Base-by-base conservation (phyloP, 2,797 vertebrate genomes). In the Falco rusticolus region DNA sequence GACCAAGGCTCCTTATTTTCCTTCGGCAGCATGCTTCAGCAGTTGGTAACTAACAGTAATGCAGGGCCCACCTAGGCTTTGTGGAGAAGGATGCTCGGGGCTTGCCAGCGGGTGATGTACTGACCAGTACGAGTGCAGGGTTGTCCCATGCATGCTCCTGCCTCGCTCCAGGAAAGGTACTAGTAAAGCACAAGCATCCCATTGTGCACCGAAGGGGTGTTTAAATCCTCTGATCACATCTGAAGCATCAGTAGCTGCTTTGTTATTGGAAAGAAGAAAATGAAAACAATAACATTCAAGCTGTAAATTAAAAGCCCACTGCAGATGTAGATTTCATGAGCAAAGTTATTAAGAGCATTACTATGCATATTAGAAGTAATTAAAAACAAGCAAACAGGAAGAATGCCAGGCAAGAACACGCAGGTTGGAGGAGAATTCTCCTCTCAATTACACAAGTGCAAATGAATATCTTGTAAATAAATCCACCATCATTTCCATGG, bases 251-350 rank as follows among this genome's bases (percentile, higher is more conserved):
- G 48, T 37, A 90, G 66, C 65, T 90, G 65, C 71, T 91, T 91
- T 91, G 81, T 65, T 85, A 72, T 37, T 83, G 57, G 65, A 87
- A 93, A 92, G 75, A 75, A 76, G 71, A 82, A 89, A 89, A 90
- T n/a, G 12, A 69, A 76, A 90, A 71, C 68, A 94, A 50, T 74
- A 54, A 37, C 39, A 72, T 72, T 75, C 28, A 41, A 83, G 61
- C 64, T 69, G 29, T 89, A 96, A 94, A 94, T 96, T 89, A 96
- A 95, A 97, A 96, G 78, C 61, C 78, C 71, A 29, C 68, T 92
- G 71, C 84, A 95, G 71, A 89, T 51, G 87, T 54, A 57, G 50
- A 87, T 87, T 96, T 96, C 47, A 48, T 37, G 39, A 90, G 33
- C 64, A 56, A 95, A 89, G 86, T 80, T 85, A 83, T 89, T 90